Base-by-base conservation (phyloP, 2,888 invertebrate genomes). In the Quadroppia sp. region DNA sequence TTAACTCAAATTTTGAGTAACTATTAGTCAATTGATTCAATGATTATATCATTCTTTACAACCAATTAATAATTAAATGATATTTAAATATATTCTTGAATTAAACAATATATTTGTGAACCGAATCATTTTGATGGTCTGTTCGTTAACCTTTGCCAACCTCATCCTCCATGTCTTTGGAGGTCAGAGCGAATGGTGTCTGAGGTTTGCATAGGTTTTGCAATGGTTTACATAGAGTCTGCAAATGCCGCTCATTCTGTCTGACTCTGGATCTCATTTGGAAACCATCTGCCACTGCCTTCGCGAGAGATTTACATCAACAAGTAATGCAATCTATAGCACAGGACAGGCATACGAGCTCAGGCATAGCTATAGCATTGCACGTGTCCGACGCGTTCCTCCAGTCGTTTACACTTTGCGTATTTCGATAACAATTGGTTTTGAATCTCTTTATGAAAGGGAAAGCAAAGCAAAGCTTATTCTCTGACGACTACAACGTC, bases 321-420 rank as follows among this genome's bases (percentile, higher is more conserved):
- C 36, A 40, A 67, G n/a, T 67, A 67, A 42, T 42, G 67, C 23
- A 67, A 67, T 67, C 67, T n/a, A 67, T 67, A 13, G 40, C 61
- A 61, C 17, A 67, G 59, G 4, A 61, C 17, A 67, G 59, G 4
- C 59, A 53, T 25, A 32, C 7, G 23, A 61, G 32, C 32, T 32
- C 17, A 17, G 32, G 61, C 30, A 9, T 32, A 61, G 61, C n/a
- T 28, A 32, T 13, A 61, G 61, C 11, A 11, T 42, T 64, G 67
- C 67, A 67, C 67, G 67, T 67, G 67, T 67, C 67, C 23, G 40
- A 67, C 67, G 67, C 67, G 67, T 67, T 67, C 67, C 67, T 67
- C 23, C 40, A 67, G 67, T 67, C 32, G 67, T 67, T 67, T 67
- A 67, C 67, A 67, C 67, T 40, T 67, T 36, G 42, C 42, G 9